Evolutionary conservation across 2,888 invertebrate genomes (phyloP).

Genomic region (Drosophila anomalipes): DNA sequence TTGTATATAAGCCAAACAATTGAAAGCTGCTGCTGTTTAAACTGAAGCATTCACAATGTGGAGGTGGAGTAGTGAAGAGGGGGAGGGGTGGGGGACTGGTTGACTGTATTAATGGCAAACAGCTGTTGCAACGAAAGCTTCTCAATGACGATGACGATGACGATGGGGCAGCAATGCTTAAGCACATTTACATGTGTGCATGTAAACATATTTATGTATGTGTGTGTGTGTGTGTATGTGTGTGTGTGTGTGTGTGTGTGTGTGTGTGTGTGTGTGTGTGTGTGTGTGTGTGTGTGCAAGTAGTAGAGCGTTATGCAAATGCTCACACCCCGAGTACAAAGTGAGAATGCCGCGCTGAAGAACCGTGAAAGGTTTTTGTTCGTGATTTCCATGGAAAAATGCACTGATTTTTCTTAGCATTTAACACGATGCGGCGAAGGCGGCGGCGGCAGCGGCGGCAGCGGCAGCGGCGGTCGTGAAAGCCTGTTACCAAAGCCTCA

Average conservation of each 20-base stretch:
- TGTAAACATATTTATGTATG: background rate
- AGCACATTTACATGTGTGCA: background rate
- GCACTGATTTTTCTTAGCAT: conserved; percentile 60
- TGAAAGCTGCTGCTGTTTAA: conserved; percentile 19
- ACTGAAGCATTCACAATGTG: background rate
- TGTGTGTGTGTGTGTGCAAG: background rate
- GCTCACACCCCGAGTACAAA: conserved; percentile 65
- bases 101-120: conserved; percentile 1
- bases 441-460: background rate
- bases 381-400: conserved; percentile 72
- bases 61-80: background rate
- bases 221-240: background rate
- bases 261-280: background rate
- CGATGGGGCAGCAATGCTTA: background rate
- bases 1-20: conserved; percentile 8
- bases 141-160: background rate
- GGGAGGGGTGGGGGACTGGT: background rate
- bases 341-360: conserved; percentile 27
- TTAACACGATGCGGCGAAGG: conserved; percentile 46
- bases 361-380: conserved; percentile 28
- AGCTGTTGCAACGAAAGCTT: background rate
- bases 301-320: conserved; percentile 67
- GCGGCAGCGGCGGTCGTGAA: conserved; percentile 8
- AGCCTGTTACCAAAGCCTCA: conserved; percentile 45
- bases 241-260: background rate